Evolutionary conservation across 92 coral and sea anemone species (phyloP).

Genomic region (Zoanthus sociatus): DNA sequence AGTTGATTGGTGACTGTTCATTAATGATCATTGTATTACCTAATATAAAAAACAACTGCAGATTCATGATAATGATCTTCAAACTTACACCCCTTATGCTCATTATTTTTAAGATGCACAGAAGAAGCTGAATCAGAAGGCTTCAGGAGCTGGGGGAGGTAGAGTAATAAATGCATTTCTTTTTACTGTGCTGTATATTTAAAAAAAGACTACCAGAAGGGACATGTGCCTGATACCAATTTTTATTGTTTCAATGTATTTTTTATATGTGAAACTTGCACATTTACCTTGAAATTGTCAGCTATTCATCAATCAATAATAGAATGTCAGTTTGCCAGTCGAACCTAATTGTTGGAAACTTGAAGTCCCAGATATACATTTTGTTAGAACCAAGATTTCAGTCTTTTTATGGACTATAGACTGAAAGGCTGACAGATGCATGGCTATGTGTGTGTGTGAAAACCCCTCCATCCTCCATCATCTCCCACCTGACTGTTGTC

Average conservation of each 20-base stretch:
- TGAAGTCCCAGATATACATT: conserved; percentile 7
- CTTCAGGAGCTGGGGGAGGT: conserved; percentile 8
- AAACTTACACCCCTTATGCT: conserved; percentile 5
- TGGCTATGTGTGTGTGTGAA: background rate
- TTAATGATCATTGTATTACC: conserved; percentile 6
- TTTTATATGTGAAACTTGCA: conserved; percentile 3
- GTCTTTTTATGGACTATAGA: background rate
- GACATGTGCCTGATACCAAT: conserved; percentile 9
- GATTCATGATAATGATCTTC: conserved; percentile 1
- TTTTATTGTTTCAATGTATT: conserved; percentile 1
- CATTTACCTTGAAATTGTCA: background rate
- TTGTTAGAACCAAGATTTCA: conserved; percentile 3
- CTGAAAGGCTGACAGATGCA: conserved; percentile 9
- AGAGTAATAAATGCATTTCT: conserved; percentile 2
- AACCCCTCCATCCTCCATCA: conserved; percentile 10
- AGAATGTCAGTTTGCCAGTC: conserved; percentile 2
- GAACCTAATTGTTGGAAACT: conserved; percentile 7
- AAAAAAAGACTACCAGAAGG: conserved; percentile 7
- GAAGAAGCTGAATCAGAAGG: conserved; percentile 2
- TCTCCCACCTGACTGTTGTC: conserved; percentile 1
- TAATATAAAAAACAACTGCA: background rate
- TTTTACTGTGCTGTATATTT: conserved; percentile 6
- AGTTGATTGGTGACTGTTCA: conserved; percentile 7
- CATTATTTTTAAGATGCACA: conserved; percentile 2
- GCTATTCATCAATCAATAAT: conserved; percentile 6